These are phyloP conservation scores for Grammomys dolichurus DNA, from an alignment of 2,113 vertebrate species.

Conservation along the genomic window DNA sequence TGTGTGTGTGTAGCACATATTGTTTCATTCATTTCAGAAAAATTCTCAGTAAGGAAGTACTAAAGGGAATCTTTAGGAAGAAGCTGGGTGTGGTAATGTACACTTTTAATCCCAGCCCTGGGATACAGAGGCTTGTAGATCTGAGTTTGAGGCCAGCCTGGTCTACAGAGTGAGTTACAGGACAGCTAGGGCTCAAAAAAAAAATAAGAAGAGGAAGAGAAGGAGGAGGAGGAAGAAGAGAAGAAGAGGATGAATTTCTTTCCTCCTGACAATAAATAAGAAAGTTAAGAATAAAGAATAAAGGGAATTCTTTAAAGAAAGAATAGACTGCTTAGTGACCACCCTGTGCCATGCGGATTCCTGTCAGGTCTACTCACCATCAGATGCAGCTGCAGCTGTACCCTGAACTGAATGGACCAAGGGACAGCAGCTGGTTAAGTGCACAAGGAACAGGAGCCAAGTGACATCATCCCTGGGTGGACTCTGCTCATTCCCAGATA, in stretches of 20 bases:
- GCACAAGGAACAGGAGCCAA: neutral
- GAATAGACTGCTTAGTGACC: neutral
- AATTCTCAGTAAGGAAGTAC: neutral
- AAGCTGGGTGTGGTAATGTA: neutral
- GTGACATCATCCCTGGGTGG: neutral
- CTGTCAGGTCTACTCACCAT: neutral
- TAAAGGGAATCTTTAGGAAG: neutral
- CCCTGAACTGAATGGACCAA: neutral
- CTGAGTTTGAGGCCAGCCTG: neutral
- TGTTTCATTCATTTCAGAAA: neutral
- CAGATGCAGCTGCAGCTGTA: neutral
- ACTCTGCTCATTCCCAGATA: no score
- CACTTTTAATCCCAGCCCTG: fast-evolving
- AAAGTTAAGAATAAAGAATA: neutral
- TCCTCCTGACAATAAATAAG: neutral
- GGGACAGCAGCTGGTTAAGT: neutral
- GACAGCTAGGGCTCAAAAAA: neutral
- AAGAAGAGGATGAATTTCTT: neutral
- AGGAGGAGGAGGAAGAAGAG: neutral
- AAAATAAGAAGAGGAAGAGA: neutral
- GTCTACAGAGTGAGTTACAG: neutral
- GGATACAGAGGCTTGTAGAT: neutral
- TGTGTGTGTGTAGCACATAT: neutral
- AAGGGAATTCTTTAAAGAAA: fast-evolving
- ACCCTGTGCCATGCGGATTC: neutral